Evolutionary conservation across 1,140 invertebrate species (phyloP), one percentile per base, ranked within the genome.

Genomic region (Rhagoletis pomonella): DNA sequence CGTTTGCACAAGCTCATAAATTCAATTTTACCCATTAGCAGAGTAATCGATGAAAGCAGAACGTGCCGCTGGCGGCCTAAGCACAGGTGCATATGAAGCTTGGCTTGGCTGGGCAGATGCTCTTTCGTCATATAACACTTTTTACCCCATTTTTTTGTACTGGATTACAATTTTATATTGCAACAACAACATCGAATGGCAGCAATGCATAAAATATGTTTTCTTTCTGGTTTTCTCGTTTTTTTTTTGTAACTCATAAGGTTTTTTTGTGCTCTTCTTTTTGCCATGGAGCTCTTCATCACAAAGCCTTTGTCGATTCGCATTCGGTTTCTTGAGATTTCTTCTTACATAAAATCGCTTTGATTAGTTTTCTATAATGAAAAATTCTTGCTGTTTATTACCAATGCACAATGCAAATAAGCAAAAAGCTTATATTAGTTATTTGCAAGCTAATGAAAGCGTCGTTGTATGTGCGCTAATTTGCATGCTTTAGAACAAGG

Each of bases 331-430:
- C 47, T 81, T 81, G 17, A 50, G 47, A 47, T 81, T 55, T 19
- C 47, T 81, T 19, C n/a, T 5, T 47, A 4, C 73, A 50, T 81
- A 55, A 58, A 81, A 81, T 29, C n/a, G 73, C 73, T 81, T 81
- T 81, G 73, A 81, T 81, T 81, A 81, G 73, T 81, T 81, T 81
- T 55, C 47, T 55, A 81, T 81, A 81, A 55, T 81, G 73, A 55
- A 81, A 65, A 81, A 81, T 81, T 81, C 73, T 55, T 55, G 44
- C 47, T 55, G 0, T 81, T 55, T 81, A 81, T 81, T 81, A 81
- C 47, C 60, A 4, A 62, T 55, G 50, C 14, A 73, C 39, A 73
- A 44, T 47, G 67, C 42, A 73, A 14, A 29, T 12, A 73, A 73
- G 17, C n/a, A 10, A 29, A 29, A 29, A 29, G 73, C 73, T 81